Evolutionary conservation across 1,140 invertebrate species (phyloP).

Genomic region (Megalopta genalis): DNA sequence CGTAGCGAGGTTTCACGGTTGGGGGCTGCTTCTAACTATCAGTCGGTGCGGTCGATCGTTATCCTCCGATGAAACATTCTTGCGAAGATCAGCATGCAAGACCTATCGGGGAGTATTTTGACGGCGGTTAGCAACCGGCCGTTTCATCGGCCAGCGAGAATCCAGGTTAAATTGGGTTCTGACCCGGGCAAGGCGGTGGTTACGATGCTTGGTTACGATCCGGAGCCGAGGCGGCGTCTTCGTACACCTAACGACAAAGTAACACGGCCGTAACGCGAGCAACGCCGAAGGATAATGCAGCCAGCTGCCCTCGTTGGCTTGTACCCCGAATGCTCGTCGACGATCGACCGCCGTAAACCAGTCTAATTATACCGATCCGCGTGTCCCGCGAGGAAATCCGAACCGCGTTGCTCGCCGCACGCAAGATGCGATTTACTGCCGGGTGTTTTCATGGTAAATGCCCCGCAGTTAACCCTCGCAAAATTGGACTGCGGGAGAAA

Average conservation of each 20-base stretch:
- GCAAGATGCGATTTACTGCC: slow-evolving; percentile 43
- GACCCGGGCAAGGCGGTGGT: not conserved
- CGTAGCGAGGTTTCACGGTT: too few species aligned
- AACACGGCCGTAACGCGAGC: slow-evolving; percentile 29
- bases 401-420: slow-evolving; percentile 27
- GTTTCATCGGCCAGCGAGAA: not conserved
- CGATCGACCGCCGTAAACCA: slow-evolving; percentile 49
- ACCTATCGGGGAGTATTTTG: not conserved
- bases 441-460: slow-evolving; percentile 41
- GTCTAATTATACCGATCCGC: slow-evolving; percentile 50
- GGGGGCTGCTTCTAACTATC: not conserved
- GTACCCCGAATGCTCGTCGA: slow-evolving; percentile 22
- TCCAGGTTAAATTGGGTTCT: not conserved
- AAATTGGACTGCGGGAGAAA: slow-evolving; percentile 33
- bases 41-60: not conserved
- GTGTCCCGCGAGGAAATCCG: slow-evolving; percentile 47
- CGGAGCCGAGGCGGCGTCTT: slow-evolving; percentile 13
- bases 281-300: slow-evolving; percentile 36
- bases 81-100: slow-evolving; percentile 1
- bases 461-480: slow-evolving; percentile 42
- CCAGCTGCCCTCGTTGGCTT: slow-evolving; percentile 33
- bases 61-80: not conserved
- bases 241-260: slow-evolving; percentile 51
- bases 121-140: not conserved
- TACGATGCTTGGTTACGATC: not conserved